phyloP scores from a whole-genome alignment of 2,797 vertebrate genomes.

The Cetoscarus ocellatus region DNA sequence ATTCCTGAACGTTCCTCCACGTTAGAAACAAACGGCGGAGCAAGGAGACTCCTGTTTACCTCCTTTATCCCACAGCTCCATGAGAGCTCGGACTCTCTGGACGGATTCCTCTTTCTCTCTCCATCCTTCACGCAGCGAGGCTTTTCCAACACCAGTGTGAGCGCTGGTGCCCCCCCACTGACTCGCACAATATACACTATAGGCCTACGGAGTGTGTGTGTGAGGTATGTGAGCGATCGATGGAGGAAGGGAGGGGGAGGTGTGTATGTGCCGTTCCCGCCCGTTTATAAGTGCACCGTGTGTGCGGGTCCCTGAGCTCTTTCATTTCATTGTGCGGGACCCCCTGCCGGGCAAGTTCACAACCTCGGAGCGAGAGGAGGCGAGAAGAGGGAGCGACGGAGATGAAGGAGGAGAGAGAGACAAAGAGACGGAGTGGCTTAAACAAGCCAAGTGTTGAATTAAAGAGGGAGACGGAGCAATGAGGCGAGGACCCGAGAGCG shows the following conservation, averaged over 20 bases:
- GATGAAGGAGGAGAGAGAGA: slow-evolving; percentile 34
- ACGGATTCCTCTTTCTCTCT: slow-evolving; percentile 15
- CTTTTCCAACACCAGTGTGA: slow-evolving; percentile 63
- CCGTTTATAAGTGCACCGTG: slow-evolving; percentile 47
- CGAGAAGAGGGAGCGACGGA: slow-evolving; percentile 41
- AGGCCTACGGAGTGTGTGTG: slow-evolving; percentile 32
- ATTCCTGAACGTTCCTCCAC: slow-evolving; percentile 16
- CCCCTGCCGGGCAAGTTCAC: slow-evolving; percentile 63
- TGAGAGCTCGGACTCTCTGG: slow-evolving; percentile 19
- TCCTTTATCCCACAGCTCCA: slow-evolving; percentile 14
- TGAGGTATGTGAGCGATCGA: slow-evolving; percentile 40
- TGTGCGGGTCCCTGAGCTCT: slow-evolving; percentile 58
- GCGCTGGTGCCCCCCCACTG: slow-evolving; percentile 63
- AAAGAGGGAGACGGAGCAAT: slow-evolving; percentile 46
- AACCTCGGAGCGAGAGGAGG: slow-evolving; percentile 44
- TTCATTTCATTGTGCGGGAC: slow-evolving; percentile 66
- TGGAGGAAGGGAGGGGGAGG: slow-evolving; percentile 18
- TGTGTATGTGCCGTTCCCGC: slow-evolving; percentile 47
- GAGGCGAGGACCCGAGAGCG: slow-evolving; percentile 42
- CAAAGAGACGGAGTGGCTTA: slow-evolving; percentile 41
- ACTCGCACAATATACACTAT: slow-evolving; percentile 62
- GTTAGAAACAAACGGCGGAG: not conserved
- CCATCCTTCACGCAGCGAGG: slow-evolving; percentile 52
- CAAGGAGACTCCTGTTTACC: slow-evolving; percentile 15
- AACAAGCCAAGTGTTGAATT: slow-evolving; percentile 64